Evolutionary conservation across 2,797 vertebrate species (phyloP).

Genomic region (Halcyon chelicuti): DNA sequence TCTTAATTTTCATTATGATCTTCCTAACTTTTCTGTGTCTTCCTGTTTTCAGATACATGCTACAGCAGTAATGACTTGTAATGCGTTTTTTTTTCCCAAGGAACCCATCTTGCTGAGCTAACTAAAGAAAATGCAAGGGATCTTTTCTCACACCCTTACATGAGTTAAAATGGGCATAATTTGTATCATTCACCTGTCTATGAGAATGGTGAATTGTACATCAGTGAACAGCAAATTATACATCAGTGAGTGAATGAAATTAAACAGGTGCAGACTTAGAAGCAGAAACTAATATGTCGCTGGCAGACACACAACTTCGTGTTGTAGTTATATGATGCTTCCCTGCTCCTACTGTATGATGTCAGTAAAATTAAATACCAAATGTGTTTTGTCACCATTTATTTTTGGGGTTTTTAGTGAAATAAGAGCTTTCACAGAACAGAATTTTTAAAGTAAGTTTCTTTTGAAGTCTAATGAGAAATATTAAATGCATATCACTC

Average conservation of each 20-base stretch:
- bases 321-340: conserved; percentile 58
- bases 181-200: conserved; percentile 15
- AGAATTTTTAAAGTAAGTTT: background rate
- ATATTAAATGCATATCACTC: background rate
- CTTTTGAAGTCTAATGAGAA: background rate
- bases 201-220: background rate
- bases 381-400: conserved; percentile 40
- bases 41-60: conserved; percentile 44
- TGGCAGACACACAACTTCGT: conserved; percentile 32
- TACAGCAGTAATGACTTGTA: background rate
- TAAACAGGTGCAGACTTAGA: conserved; percentile 58
- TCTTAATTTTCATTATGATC: conserved; percentile 40
- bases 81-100: background rate
- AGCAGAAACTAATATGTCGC: conserved; percentile 45
- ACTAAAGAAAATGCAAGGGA: background rate
- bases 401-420: background rate
- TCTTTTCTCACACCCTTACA: conserved; percentile 1
- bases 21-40: conserved; percentile 30
- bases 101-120: background rate
- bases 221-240: background rate
- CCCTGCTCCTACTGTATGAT: conserved; percentile 45
- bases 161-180: background rate
- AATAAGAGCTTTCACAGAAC: background rate
- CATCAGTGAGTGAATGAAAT: conserved; percentile 36
- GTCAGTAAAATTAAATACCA: conserved; percentile 59